A percentile compares a stretch with the other conserved stretches of the same genome.
Evolutionary conservation across 2,888 invertebrate genomes (phyloP).

Genomic region (Choreutis nemorana): DNA sequence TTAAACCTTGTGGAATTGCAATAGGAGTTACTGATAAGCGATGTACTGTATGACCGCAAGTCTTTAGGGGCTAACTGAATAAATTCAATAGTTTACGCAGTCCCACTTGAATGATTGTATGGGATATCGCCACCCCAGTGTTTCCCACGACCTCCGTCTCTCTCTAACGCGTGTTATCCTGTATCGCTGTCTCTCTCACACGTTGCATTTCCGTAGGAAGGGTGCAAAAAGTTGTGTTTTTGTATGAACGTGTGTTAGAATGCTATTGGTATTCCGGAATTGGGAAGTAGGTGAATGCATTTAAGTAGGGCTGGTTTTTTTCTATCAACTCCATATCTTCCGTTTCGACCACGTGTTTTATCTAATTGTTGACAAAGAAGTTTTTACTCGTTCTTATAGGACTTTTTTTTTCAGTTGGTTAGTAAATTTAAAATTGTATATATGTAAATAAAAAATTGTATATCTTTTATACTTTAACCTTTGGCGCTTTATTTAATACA

Average conservation of each 20-base stretch:
- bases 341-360: too few relatives aligned
- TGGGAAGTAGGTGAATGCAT: neutral
- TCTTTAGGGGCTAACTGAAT: conserved; percentile 19
- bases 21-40: too few relatives aligned
- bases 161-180: conserved; percentile 17
- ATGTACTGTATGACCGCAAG: conserved; percentile 9
- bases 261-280: conserved; percentile 3
- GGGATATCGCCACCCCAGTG: conserved; percentile 60
- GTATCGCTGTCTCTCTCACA: conserved; percentile 17
- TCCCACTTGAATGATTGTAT: conserved; percentile 51
- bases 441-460: too few relatives aligned
- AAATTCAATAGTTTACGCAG: conserved; percentile 29
- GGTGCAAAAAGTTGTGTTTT: conserved; percentile 55
- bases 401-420: too few relatives aligned
- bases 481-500: too few relatives aligned
- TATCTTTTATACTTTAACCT: too few relatives aligned
- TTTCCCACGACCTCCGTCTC: conserved; percentile 52
- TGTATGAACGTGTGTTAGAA: conserved; percentile 43
- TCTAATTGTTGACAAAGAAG: too few relatives aligned
- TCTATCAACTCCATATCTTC: too few relatives aligned
- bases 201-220: conserved; percentile 52
- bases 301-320: too few relatives aligned
- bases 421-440: too few relatives aligned
- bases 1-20: too few relatives aligned
- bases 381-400: too few relatives aligned